A percentile compares a stretch with the other conserved stretches of the same genome.
These are phyloP conservation scores for Altica lythri DNA, from an alignment of 2,888 invertebrate species.

Conservation along the genomic window DNA sequence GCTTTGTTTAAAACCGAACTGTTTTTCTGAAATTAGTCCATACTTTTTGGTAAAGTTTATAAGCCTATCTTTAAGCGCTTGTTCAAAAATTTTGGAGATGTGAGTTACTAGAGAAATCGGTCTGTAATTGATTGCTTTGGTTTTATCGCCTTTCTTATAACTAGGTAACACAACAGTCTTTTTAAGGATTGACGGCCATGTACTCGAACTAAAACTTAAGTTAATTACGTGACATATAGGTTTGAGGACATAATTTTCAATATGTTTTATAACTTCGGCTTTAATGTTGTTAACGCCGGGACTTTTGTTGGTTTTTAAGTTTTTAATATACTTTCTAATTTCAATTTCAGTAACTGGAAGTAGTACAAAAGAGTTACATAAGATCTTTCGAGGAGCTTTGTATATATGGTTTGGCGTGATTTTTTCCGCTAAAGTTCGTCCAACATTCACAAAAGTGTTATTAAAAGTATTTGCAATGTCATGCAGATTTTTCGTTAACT, in stretches of 20 bases:
- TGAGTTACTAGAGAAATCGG: no score
- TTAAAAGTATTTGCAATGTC: neutral
- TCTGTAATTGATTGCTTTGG: no score
- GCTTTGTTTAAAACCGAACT: slow-evolving; percentile 3
- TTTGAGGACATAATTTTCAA: neutral
- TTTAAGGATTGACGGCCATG: neutral
- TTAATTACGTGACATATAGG: neutral
- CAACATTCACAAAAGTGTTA: neutral
- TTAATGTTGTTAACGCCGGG: no score
- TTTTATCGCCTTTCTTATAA: neutral
- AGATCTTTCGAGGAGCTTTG: neutral
- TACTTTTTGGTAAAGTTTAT: no score
- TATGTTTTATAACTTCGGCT: neutral
- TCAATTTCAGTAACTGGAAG: no score
- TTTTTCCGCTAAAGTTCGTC: neutral
- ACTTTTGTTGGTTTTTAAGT: no score
- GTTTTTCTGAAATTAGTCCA: slow-evolving; percentile 1
- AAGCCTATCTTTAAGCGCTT: no score
- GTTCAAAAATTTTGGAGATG: no score
- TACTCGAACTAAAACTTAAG: neutral
- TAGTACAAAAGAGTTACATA: neutral
- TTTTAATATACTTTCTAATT: neutral
- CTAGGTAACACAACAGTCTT: neutral
- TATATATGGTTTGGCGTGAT: neutral
- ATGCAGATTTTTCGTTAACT: no score